Base-by-base conservation (phyloP, 1,140 invertebrate genomes). In the Aporrectodea caliginosa region DNA sequence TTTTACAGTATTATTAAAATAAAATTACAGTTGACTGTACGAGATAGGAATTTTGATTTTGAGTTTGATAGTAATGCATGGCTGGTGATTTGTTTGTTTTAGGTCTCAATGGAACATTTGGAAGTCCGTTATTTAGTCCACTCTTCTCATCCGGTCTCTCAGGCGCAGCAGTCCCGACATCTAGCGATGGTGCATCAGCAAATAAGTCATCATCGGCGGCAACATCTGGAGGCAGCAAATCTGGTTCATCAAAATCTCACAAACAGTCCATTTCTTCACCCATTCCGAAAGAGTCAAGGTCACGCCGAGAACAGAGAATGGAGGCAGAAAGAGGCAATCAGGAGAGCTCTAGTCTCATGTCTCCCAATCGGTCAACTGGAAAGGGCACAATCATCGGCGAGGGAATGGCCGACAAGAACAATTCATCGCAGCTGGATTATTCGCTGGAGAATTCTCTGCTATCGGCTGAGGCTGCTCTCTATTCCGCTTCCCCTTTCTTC, bases 401-500 rank as follows among this genome's bases (percentile, higher is more conserved):
- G 2, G 35, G 32, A 29, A 32, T 35, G 27, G 12, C 43, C 0
- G 35, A 74, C 27, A 32, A 76, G 75, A 14, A 29, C 33, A 76
- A n/a, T n/a, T 35, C 34, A n/a, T 16, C 34, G 16, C 34, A 58
- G 33, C n/a, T 30, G 16, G 33, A 76, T n/a, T 0, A 35, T 32
- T 72, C 31, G 14, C 43, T 68, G 6, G 35, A 68, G 16, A 76
- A 76, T 32, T 1, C 75, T 29, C 30, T 43, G 1, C 29, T 76
- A 2, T 68, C 75, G 1, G 43, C 32, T 0, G 75, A 76, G 12
- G 35, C 75, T 27, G 33, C 75, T 30, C 0, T 76, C 0, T 76
- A 76, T 58, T 76, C 75, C 16, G 27, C 33, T 29, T 76, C 75
- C 43, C 75, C 35, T n/a, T 76, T 76, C 31, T 76, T 76, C 16